Base-by-base conservation (phyloP, 2,888 invertebrate genomes). In the Nasonovia ribisnigri region DNA sequence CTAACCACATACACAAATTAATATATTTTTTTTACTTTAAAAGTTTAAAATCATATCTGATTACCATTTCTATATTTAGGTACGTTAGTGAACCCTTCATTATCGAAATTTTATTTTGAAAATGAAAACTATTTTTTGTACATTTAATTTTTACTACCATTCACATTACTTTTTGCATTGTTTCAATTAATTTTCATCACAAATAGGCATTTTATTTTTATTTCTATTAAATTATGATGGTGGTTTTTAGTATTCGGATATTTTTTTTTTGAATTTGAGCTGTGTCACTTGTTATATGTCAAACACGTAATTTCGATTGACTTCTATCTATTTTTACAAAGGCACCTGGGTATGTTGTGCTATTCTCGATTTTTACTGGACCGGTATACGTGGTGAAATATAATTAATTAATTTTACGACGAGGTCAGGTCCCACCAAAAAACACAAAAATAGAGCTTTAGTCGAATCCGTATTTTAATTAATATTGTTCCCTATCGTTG, bases 381-480 rank as follows among this genome's bases (percentile, higher is more conserved):
- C 29, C 24, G 4, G 5, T 86, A 26, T n/a, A 48, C 36, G 20
- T 36, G 48, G 20, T n/a, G 54, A 42, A 88, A 67, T 67, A 88
- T 88, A 88, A 67, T 92, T 60, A 92, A 92, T 92, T 67, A 48
- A 92, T 48, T 88, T 67, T 26, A 29, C 42, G 29, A 51, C 26
- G 92, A 51, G 57, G 57, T 86, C 92, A 51, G 88, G 92, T 88
- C 11, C 20, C 20, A 57, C 20, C 24, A 16, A 88, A 84, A 92
- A 92, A 92, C 48, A 92, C 48, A 42, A 60, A 92, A 88, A 92
- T 67, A 51, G 42, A 88, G 88, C 51, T 67, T 67, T 77, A 77
- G 51, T 42, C 13, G 16, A 36, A n/a, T 11, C 51, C 92, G 88
- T 51, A 51, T 92, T 92, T 92, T 92, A 92, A 92, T 92, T 92